Base-by-base conservation (phyloP, 2,797 vertebrate genomes). In the Natrix natrix region DNA sequence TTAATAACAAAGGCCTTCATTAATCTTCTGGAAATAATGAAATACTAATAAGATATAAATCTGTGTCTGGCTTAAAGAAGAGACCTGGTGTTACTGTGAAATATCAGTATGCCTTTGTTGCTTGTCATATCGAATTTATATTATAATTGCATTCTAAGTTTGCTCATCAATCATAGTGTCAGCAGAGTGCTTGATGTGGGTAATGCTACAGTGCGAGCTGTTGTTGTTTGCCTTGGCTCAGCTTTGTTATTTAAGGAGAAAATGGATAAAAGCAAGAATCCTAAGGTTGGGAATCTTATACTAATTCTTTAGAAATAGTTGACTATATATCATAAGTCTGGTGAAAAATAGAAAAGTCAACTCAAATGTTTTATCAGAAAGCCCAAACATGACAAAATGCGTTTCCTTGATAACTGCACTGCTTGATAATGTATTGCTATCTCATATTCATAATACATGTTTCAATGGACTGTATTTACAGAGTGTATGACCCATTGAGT, bases 71-170 rank as follows among this genome's bases (percentile, higher is more conserved):
- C 16, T 88, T 91, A 88, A 78, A 88, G 63, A 69, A 43, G 83
- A 78, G 55, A n/a, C 48, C 92, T 89, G 37, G 17, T 78, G 37
- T 78, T 43, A 78, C 20, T 22, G 66, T 54, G 87, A 91, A 90
- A 91, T 78, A 93, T 63, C 90, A 86, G 66, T 63, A 52, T 48
- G 55, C 57, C 26, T 89, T 93, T 91, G n/a, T 56, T 14, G 26
- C 87, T 93, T 93, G 17, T 93, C 86, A 93, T 69, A 93, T 88
- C 90, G 59, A 90, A 93, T 93, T 90, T 48, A 48, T 91, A 93
- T 63, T 2, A 28, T 48, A 94, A 90, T 94, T 95, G 48, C 94
- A 96, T 96, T 94, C 11, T 88, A 89, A 91, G 59, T n/a, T 32
- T 63, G 37, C 56, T 95, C 14, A 86, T 92, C 94, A 92, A 55